Conservation (phyloP, 2,113 vertebrate species). For the Rhizomys pruinosus region DNA sequence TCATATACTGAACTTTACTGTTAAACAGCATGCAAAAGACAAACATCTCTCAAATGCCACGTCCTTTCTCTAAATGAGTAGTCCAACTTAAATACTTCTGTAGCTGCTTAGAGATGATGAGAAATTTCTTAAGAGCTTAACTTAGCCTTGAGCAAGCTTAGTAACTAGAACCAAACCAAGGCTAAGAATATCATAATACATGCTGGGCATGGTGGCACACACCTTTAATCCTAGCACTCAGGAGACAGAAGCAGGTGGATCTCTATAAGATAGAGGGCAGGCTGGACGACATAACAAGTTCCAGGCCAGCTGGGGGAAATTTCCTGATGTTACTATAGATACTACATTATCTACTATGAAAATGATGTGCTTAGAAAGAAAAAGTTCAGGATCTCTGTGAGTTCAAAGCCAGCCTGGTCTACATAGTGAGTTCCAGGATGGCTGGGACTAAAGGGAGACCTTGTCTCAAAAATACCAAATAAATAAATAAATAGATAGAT, state of each 20-base stretch:
- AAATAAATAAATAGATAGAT: too few species aligned
- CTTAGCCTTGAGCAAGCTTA: slow-evolving; percentile 26
- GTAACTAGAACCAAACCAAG: slow-evolving; percentile 34
- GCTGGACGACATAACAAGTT: too few species aligned
- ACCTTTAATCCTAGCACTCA: too few species aligned
- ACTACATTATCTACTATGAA: slow-evolving; percentile 50
- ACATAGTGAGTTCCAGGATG: too few species aligned
- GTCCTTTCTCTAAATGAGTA: slow-evolving; percentile 32
- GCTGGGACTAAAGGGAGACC: too few species aligned
- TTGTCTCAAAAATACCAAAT: too few species aligned
- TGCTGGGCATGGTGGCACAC: too few species aligned
- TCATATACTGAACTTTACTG: slow-evolving; percentile 49
- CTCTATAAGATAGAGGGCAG: too few species aligned
- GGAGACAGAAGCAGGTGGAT: too few species aligned
- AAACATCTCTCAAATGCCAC: slow-evolving; percentile 48
- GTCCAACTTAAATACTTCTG: slow-evolving; percentile 6
- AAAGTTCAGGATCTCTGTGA: neutral
- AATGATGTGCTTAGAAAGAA: slow-evolving; percentile 35
- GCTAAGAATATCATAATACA: slow-evolving; percentile 10
- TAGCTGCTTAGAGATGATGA: neutral
- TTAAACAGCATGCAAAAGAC: neutral
- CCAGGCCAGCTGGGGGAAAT: neutral
- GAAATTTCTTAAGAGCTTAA: slow-evolving; percentile 35
- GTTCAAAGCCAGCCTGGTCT: too few species aligned
- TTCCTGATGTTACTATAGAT: slow-evolving; percentile 36